A percentile compares a stretch with the other conserved stretches of the same genome.
Evolutionary conservation across 2,113 vertebrate species (phyloP).

Genomic region (Willisornis vidua): DNA sequence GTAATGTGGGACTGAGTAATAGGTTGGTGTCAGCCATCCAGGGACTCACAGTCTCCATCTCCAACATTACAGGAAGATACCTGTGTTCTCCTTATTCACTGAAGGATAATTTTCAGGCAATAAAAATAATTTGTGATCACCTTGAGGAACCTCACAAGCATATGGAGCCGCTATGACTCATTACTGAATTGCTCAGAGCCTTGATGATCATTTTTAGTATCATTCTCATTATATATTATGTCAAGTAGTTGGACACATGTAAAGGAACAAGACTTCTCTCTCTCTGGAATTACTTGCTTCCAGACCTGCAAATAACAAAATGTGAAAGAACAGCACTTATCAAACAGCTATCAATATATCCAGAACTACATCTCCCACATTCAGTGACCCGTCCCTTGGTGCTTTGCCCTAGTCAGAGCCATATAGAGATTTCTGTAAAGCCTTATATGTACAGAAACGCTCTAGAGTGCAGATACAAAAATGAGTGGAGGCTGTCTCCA

Average conservation of each 20-base stretch:
- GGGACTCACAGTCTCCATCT: neutral
- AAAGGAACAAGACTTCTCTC: neutral
- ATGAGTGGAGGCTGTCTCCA: fast-evolving
- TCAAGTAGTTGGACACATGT: neutral
- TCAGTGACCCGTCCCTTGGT: neutral
- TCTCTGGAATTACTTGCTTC: neutral
- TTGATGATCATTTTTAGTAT: neutral
- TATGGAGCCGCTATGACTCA: neutral
- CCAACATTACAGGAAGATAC: neutral
- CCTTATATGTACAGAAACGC: neutral
- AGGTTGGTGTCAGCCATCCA: neutral
- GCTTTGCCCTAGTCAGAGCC: neutral
- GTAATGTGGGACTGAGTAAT: neutral
- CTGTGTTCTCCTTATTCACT: neutral
- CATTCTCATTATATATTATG: neutral
- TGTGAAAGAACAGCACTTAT: neutral
- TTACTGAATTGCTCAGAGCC: neutral
- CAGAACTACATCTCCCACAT: neutral
- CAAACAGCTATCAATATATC: neutral
- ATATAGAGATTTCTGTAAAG: neutral
- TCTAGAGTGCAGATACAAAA: neutral
- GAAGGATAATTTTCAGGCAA: neutral
- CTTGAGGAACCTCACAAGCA: neutral
- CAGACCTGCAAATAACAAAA: neutral
- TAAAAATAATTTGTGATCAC: neutral